A percentile compares a stretch with the other conserved stretches of the same genome.
Conservation (phyloP, 2,888 invertebrate genomes). For the Arenicola marina region DNA sequence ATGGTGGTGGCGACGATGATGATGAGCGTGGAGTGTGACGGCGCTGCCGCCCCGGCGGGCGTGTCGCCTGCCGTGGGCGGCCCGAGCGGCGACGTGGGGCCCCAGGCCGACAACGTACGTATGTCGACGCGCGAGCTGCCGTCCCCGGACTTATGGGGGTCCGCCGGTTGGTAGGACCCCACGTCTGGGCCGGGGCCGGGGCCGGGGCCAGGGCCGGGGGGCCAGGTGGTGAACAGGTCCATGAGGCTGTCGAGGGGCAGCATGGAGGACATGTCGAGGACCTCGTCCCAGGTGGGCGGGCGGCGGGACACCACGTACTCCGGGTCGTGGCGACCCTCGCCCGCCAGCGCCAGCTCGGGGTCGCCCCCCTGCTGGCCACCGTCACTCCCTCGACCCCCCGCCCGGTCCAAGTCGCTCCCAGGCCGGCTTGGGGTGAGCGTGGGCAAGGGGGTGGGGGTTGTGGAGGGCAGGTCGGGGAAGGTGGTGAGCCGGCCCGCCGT, state of each 20-base stretch:
- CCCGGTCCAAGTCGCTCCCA: not conserved
- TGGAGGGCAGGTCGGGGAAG: not conserved
- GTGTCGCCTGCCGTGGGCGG: not conserved
- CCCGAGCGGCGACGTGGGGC: not conserved
- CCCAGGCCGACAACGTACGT: not conserved
- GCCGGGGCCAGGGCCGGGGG: too few relatives aligned
- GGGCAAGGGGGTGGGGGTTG: not conserved
- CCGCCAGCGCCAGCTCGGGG: too few relatives aligned
- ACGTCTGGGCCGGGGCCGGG: too few relatives aligned
- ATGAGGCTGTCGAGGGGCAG: too few relatives aligned
- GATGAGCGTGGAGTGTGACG: constrained; percentile 4
- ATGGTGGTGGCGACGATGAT: constrained; percentile 13
- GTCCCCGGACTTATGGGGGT: not conserved
- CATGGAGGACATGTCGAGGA: too few relatives aligned
- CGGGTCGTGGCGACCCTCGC: too few relatives aligned
- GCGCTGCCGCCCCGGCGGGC: not conserved
- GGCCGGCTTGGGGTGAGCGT: not conserved
- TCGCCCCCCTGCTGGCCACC: too few relatives aligned
- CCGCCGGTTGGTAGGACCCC: not conserved
- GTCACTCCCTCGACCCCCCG: not conserved
- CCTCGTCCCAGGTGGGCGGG: too few relatives aligned
- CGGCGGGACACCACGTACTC: too few relatives aligned
- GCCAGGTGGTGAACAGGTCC: too few relatives aligned
- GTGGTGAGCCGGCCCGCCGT: not conserved
- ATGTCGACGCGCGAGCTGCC: not conserved